Conservation (phyloP, 2,888 invertebrate species). For the Nomada lathburiana region DNA sequence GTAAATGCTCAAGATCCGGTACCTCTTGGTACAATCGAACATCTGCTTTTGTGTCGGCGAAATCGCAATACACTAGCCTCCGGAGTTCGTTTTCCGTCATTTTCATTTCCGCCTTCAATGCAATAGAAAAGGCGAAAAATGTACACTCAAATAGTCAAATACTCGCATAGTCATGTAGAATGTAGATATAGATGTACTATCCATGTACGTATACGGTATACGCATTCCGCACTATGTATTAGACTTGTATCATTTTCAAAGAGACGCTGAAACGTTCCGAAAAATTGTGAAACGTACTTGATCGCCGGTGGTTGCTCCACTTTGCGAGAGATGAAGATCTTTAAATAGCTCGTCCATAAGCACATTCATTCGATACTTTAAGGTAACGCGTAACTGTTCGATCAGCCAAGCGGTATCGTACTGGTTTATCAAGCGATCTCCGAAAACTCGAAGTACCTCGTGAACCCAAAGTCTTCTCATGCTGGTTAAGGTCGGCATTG, state of each 20-base stretch:
- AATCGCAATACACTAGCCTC: conserved; percentile 96
- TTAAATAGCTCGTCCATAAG: conserved; percentile 90
- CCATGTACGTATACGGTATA: too few species aligned
- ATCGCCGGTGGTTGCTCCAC: not conserved
- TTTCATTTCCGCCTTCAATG: conserved; percentile 68
- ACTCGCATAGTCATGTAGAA: too few species aligned
- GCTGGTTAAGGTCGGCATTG: conserved; percentile 92
- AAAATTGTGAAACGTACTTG: not conserved
- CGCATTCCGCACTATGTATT: too few species aligned
- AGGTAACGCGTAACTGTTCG: conserved; percentile 88
- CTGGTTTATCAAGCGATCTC: conserved; percentile 96
- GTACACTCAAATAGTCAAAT: too few species aligned
- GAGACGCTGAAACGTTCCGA: too few species aligned
- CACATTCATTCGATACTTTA: conserved; percentile 87
- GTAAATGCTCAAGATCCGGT: conserved; percentile 91
- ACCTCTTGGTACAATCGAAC: conserved; percentile 95
- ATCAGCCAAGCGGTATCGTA: conserved; percentile 93
- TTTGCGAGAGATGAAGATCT: conserved; percentile 85
- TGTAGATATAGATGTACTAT: too few species aligned
- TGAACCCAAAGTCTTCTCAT: conserved; percentile 98
- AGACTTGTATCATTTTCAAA: too few species aligned
- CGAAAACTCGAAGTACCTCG: conserved; percentile 96
- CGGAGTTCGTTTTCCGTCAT: conserved; percentile 93
- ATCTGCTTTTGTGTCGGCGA: conserved; percentile 97
- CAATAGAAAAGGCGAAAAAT: not conserved